A percentile compares a stretch with the other conserved stretches of the same genome.
phyloP scores from a whole-genome alignment of 2,888 invertebrate species.

The Amblyjoppa proteus region DNA sequence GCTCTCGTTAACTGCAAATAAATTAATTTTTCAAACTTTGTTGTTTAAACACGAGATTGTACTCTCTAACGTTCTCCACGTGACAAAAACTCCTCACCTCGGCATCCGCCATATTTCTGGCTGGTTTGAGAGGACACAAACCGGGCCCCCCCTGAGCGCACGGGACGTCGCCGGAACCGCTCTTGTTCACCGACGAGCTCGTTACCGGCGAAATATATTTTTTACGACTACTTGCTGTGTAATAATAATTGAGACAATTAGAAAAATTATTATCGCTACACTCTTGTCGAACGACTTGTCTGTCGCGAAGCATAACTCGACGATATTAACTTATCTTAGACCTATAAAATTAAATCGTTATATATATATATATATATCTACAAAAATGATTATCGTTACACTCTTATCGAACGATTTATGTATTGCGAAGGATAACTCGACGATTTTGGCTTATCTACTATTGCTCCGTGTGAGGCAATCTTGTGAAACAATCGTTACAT shows the following conservation, averaged over 20 bases:
- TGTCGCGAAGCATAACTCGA: background rate
- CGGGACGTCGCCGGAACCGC: slow-evolving; percentile 3
- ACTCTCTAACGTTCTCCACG: slow-evolving; percentile 81
- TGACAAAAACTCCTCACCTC: slow-evolving; percentile 87
- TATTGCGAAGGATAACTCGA: background rate
- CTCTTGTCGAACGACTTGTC: background rate
- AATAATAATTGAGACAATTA: background rate
- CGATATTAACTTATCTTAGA: background rate
- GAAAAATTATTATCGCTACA: background rate
- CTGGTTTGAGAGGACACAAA: slow-evolving; percentile 35
- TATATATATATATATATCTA: no score
- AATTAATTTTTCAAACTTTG: slow-evolving; percentile 55
- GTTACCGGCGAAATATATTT: background rate
- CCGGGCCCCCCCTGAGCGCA: background rate
- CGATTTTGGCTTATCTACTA: background rate
- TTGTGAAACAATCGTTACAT: background rate
- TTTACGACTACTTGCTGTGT: no score
- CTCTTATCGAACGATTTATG: background rate
- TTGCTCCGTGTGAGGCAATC: background rate
- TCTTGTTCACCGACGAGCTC: background rate
- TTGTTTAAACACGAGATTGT: slow-evolving; percentile 56
- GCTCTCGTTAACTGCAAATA: slow-evolving; percentile 88
- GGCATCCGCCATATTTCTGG: slow-evolving; percentile 89
- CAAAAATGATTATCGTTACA: background rate
- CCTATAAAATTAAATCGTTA: no score